A percentile compares a stretch with the other conserved stretches of the same genome.
phyloP scores from a whole-genome alignment of 1,140 invertebrate species.

The Berghia stephanieae region DNA sequence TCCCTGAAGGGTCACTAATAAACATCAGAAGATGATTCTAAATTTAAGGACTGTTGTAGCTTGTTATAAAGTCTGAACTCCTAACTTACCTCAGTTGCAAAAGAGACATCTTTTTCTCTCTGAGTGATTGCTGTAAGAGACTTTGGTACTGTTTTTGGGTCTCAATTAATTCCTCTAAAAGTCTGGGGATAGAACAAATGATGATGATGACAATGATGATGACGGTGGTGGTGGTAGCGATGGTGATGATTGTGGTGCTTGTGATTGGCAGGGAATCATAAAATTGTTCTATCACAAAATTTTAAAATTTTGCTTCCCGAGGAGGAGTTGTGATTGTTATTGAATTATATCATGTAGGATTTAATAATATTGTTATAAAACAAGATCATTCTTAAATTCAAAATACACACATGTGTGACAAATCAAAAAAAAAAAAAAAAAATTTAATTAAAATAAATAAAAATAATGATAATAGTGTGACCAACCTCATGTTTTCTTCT shows the following conservation, averaged over 20 bases:
- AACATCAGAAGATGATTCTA: neutral
- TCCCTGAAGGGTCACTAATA: neutral
- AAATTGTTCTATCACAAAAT: neutral
- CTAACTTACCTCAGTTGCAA: slow-evolving; percentile 52
- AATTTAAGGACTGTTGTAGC: neutral
- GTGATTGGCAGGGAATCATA: neutral
- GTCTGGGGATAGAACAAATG: slow-evolving; percentile 51
- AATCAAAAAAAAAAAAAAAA: neutral
- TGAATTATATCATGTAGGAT: neutral
- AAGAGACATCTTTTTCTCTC: slow-evolving; percentile 76
- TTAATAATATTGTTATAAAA: no score
- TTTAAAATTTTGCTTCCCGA: neutral
- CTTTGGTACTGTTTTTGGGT: slow-evolving; percentile 77
- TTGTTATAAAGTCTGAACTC: neutral
- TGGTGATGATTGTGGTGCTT: neutral
- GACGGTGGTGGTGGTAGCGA: neutral
- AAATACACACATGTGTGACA: neutral
- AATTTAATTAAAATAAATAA: neutral
- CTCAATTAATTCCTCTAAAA: slow-evolving; percentile 75
- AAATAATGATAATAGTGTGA: neutral
- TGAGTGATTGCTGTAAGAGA: slow-evolving; percentile 76
- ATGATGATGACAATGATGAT: neutral
- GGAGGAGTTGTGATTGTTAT: neutral
- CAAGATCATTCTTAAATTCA: neutral
- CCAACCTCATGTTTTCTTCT: slow-evolving; percentile 58